Evolutionary conservation across 2,797 vertebrate species (phyloP), one percentile per base, ranked within the genome.

Genomic region (Typhlichthys eigenmanni): DNA sequence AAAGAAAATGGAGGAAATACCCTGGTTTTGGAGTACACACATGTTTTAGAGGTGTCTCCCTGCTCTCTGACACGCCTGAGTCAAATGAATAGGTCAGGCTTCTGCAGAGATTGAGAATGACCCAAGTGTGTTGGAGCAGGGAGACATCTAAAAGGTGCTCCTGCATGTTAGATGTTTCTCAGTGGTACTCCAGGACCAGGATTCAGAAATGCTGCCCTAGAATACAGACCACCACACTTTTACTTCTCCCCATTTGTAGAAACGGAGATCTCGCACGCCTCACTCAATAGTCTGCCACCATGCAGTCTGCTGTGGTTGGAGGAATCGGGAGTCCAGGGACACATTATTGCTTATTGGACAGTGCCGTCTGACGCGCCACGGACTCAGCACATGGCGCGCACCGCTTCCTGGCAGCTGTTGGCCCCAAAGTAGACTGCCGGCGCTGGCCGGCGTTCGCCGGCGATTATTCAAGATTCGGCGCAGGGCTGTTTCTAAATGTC

Each of bases 281-380:
- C 88, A 91, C 86, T 93, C 92, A 91, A 91, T 92, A 92, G 88
- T 90, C 90, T 92, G 91, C 90, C 91, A 91, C 92, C 88, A 69
- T 86, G 80, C 67, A 92, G 92, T 93, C 91, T 93, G 85, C 87
- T 90, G 89, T 88, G 89, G 89, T 92, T 89, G 88, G 91, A 92
- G 88, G 89, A 92, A 88, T 89, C 82, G 70, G 84, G 88, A 90
- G 88, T 91, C 90, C 89, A 78, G 91, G 90, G 90, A 91, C 89
- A 91, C 84, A 85, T 92, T 93, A 93, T 92, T 92, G 92, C 92
- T 93, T 92, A 91, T 92, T 93, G 92, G 90, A 92, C 87, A 84
- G 87, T 84, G 86, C 81, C 90, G 86, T 85, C 86, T 88, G 91
- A 88, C 91, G 88, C 80, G 89, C 80, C 88, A 90, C 85, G 85